Evolutionary conservation across 2,113 vertebrate species (phyloP).

Genomic region (Gavia stellata): DNA sequence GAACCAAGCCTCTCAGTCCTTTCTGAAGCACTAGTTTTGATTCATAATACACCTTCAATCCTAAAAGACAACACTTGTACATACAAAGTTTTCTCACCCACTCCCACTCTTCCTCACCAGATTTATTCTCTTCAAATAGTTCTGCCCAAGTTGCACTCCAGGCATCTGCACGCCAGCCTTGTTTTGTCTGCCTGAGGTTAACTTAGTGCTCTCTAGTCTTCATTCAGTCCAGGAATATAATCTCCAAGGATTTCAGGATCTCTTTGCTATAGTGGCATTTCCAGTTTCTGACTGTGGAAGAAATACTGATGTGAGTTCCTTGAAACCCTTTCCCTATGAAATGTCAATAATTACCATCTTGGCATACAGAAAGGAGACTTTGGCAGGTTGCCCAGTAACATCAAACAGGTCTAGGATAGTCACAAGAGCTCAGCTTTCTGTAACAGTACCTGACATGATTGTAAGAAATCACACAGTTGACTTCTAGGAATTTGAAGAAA

Average conservation of each 20-base stretch:
- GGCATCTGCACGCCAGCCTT: background rate
- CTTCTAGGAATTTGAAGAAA: constrained; percentile 63
- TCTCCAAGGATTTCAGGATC: constrained; percentile 42
- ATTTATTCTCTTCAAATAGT: background rate
- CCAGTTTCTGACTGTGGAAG: constrained; percentile 64
- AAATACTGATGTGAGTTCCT: constrained; percentile 72
- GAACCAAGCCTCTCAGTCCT: background rate
- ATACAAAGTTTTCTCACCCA: background rate
- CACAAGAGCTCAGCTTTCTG: constrained; percentile 72
- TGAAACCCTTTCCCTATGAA: constrained; percentile 68
- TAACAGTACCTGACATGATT: constrained; percentile 71
- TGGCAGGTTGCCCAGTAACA: constrained; percentile 71
- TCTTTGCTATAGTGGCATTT: constrained; percentile 58
- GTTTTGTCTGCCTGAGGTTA: background rate
- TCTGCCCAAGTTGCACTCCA: background rate
- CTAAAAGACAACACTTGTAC: background rate
- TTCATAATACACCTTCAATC: background rate
- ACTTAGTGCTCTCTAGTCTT: background rate
- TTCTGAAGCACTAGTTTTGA: background rate
- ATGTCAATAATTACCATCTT: constrained; percentile 74
- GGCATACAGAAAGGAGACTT: constrained; percentile 65
- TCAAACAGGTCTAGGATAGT: constrained; percentile 69
- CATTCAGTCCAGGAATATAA: constrained; percentile 12
- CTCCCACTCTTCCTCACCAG: background rate
- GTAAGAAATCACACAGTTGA: constrained; percentile 73